These are phyloP conservation scores for Aldabrachelys gigantea DNA, from an alignment of 2,113 vertebrate species.

Conservation along the genomic window DNA sequence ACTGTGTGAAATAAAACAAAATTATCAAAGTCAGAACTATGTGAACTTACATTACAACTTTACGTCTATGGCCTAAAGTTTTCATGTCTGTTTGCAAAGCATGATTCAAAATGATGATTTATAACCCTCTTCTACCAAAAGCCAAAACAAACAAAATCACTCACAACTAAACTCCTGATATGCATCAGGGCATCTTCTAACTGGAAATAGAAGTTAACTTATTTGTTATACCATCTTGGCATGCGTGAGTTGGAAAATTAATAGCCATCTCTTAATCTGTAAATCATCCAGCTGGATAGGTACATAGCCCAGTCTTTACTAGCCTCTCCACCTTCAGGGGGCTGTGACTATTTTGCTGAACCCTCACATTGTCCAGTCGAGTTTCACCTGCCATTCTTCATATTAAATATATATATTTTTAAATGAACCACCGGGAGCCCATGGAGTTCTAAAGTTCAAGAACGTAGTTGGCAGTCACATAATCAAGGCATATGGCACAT, in stretches of 20 bases:
- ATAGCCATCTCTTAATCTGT: not conserved
- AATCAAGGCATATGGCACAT: not conserved
- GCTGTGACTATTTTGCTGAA: not conserved
- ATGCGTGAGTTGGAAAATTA: not conserved
- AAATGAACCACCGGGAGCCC: constrained; percentile 16
- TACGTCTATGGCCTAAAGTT: not conserved
- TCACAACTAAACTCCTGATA: not conserved
- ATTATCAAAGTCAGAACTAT: not conserved
- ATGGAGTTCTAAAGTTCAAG: constrained; percentile 50
- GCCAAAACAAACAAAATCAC: not conserved
- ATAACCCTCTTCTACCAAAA: not conserved
- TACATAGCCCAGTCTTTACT: not conserved
- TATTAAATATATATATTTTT: constrained; percentile 32
- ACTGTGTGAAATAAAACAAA: constrained; percentile 20
- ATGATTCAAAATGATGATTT: not conserved
- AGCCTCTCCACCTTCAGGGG: not conserved
- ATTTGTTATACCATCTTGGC: not conserved
- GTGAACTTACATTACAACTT: not conserved
- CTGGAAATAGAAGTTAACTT: not conserved
- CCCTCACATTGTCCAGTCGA: not conserved
- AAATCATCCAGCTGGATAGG: not conserved
- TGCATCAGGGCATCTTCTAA: not conserved
- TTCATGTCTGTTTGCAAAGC: not conserved
- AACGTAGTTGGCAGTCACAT: constrained; percentile 23
- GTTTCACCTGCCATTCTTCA: not conserved